These are phyloP conservation scores for Notoglanidium macrostoma DNA, from an alignment of 2,797 vertebrate species.

Conservation along the genomic window DNA sequence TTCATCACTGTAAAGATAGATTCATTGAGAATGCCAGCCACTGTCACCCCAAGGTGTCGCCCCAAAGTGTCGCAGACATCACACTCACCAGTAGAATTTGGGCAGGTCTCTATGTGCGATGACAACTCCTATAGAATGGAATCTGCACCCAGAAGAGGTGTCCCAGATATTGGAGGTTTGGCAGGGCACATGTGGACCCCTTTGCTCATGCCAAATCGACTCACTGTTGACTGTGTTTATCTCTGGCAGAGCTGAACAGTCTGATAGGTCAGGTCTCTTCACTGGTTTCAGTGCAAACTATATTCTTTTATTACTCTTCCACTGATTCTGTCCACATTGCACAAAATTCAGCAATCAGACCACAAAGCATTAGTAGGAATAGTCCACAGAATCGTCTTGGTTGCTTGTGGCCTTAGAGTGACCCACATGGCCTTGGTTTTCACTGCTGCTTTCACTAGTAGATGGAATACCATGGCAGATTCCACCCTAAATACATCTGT, in stretches of 20 bases:
- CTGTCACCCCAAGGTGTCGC: background rate
- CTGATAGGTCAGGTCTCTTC: background rate
- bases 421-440: background rate
- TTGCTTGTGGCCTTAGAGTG: background rate
- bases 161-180: background rate
- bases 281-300: background rate
- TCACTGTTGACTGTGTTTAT: slow-evolving; percentile 11
- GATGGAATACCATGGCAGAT: background rate
- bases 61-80: background rate
- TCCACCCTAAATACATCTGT: background rate
- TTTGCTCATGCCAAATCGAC: background rate
- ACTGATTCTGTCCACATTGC: background rate
- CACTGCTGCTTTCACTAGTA: background rate
- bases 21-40: background rate
- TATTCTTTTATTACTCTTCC: background rate
- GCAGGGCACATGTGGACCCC: background rate
- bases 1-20: background rate
- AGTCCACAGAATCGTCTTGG: background rate
- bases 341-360: background rate
- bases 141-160: background rate
- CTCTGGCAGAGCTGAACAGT: background rate
- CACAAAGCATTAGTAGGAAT: background rate
- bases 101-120: background rate
- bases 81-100: background rate
- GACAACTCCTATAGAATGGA: background rate